phyloP scores from a whole-genome alignment of 2,797 vertebrate genomes.

The Anomalospiza imberbis region DNA sequence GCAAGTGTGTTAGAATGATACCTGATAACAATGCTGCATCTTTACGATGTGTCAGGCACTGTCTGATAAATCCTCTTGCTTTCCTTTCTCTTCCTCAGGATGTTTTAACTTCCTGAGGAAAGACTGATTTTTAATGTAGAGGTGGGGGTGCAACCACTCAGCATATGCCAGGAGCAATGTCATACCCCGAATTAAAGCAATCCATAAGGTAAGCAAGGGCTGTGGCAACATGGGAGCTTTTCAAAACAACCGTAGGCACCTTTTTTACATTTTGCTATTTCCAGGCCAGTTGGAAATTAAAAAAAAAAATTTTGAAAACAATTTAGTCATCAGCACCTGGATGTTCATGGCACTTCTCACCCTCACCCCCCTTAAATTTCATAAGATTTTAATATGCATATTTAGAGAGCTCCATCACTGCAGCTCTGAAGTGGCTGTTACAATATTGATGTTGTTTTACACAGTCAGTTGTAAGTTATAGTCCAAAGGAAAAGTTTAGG shows the following conservation, averaged over 20 bases:
- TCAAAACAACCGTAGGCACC: neutral
- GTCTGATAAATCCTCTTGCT: slow-evolving; percentile 53
- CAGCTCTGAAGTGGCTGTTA: slow-evolving; percentile 42
- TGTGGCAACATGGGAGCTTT: neutral
- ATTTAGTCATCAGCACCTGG: slow-evolving; percentile 4
- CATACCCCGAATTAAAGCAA: neutral
- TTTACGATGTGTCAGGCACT: slow-evolving; percentile 53
- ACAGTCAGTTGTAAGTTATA: slow-evolving; percentile 38
- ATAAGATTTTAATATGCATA: neutral
- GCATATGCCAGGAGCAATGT: neutral
- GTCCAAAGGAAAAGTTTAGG: slow-evolving; percentile 60
- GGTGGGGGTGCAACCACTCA: neutral
- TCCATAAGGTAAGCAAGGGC: neutral
- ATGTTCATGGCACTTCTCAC: neutral
- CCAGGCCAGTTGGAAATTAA: neutral
- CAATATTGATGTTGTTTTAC: slow-evolving; percentile 51
- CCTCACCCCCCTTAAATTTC: neutral
- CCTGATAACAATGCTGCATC: slow-evolving; percentile 66
- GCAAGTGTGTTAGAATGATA: slow-evolving; percentile 58
- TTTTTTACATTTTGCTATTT: neutral
- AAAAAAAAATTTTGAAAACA: neutral
- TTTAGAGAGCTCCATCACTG: slow-evolving; percentile 26
- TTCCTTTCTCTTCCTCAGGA: slow-evolving; percentile 50
- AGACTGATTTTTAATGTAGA: slow-evolving; percentile 12
- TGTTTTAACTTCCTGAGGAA: slow-evolving; percentile 54